Conservation (phyloP, 2,113 vertebrate genomes). For the Scomber scombrus region DNA sequence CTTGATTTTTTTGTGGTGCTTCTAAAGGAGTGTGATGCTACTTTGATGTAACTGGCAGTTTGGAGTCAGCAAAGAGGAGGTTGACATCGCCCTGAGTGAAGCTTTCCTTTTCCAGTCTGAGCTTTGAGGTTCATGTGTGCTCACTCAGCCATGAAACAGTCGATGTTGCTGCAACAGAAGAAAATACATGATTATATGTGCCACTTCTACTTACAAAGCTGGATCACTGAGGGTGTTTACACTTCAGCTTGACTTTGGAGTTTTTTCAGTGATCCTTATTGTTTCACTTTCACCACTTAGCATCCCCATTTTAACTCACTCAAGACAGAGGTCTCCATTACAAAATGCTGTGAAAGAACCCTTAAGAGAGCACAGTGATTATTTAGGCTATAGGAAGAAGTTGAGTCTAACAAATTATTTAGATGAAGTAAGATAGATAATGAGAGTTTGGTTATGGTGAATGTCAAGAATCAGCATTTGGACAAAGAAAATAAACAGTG, state of each 20-base stretch:
- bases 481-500: neutral
- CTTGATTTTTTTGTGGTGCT: conserved; percentile 22
- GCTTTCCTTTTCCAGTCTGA: conserved; percentile 16
- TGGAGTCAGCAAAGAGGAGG: conserved; percentile 10
- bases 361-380: too few species aligned
- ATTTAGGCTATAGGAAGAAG: too few species aligned
- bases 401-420: neutral
- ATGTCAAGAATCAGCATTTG: neutral
- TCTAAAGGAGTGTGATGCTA: conserved; percentile 5
- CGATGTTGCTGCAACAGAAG: neutral
- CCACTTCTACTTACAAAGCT: neutral
- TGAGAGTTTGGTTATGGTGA: neutral
- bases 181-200: neutral
- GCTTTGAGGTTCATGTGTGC: conserved; percentile 34
- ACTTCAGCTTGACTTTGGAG: neutral
- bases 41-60: conserved; percentile 36
- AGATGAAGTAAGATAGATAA: neutral
- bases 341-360: too few species aligned
- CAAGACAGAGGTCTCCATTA: neutral
- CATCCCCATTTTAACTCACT: neutral
- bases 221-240: neutral
- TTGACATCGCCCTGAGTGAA: neutral
- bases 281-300: neutral
- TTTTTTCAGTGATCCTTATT: conserved; percentile 2
- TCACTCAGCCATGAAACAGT: conserved; percentile 19